Base-by-base conservation (phyloP, 2,797 vertebrate species). In the Acanthopagrus latus region DNA sequence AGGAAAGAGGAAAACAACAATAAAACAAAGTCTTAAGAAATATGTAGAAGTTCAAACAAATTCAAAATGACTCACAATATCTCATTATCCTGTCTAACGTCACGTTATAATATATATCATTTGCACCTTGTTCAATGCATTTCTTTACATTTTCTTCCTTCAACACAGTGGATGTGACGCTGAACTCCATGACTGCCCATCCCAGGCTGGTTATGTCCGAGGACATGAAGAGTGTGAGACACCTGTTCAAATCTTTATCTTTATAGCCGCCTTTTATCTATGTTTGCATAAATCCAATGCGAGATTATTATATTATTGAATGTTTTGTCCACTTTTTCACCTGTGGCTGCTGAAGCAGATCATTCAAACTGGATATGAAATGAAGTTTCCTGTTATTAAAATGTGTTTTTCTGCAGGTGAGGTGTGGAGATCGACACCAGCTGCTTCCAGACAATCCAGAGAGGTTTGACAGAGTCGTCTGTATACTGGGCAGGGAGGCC, bases 111-210 rank as follows among this genome's bases (percentile, higher is more conserved):
- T 38, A 38, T 1, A 10, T 9, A 0, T 38, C 7, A 38, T 38
- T 38, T 38, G 8, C 7, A 38, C 33, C 33, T 38, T 38, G 33
- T 38, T 9, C 33, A 9, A 2, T 2, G 10, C 38, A 38, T 38
- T 29, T 16, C 3, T 23, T 48, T 10, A 17, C 0, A 1, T 8
- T 48, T 16, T 52, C 4, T 46, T 44, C 41, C 13, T 55, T 71
- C 16, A 1, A 27, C 69, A 8, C 91, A 96, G 96, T 95, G 79
- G 78, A 92, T 0, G 85, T 97, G n/a, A 94, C 93, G 17, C 88
- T 98, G 91, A 95, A 97, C 84, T 81, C 81, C 0, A 86, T 79
- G 68, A 96, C 96, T 0, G 95, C 96, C 0, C 96, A 97, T 16
- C 95, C 96, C 6, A 89, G 93, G 38, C 94, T 97, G 71, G 57